A percentile compares a stretch with the other conserved stretches of the same genome.
These are phyloP conservation scores for Trogon surrucura DNA, from an alignment of 2,113 vertebrate genomes.

Conservation along the genomic window DNA sequence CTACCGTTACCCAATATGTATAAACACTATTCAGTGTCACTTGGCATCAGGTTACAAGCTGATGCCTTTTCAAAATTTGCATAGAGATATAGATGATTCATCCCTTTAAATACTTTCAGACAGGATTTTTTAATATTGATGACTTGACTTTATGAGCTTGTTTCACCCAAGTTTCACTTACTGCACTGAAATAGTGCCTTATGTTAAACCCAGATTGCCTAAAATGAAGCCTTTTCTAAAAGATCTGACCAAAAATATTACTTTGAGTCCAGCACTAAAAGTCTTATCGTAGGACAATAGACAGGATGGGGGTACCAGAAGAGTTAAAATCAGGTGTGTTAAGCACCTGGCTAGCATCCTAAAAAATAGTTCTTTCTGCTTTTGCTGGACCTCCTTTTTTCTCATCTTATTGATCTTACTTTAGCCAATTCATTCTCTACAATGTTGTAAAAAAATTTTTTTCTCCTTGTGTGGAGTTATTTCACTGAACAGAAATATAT, in stretches of 20 bases:
- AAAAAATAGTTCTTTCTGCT: background rate
- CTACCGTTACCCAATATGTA: background rate
- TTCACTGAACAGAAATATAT: background rate
- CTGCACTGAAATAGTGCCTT: background rate
- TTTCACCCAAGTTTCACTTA: background rate
- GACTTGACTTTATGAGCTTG: background rate
- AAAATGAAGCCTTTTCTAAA: background rate
- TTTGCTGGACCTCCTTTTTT: background rate
- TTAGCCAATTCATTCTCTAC: background rate
- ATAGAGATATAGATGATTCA: background rate
- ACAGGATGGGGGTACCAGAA: background rate
- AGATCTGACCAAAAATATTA: background rate
- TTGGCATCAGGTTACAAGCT: background rate
- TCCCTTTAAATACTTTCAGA: background rate
- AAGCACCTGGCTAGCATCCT: background rate
- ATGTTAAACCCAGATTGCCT: background rate
- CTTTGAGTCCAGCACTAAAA: background rate
- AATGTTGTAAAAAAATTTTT: background rate
- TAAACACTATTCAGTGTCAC: background rate
- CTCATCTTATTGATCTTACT: background rate
- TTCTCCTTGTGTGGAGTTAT: background rate
- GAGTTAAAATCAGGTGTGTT: background rate
- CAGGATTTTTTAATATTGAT: background rate
- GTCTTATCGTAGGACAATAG: background rate
- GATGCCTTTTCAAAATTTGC: background rate